Conservation (phyloP, 1,140 invertebrate genomes). For the Pygmarrhopalites habei region DNA sequence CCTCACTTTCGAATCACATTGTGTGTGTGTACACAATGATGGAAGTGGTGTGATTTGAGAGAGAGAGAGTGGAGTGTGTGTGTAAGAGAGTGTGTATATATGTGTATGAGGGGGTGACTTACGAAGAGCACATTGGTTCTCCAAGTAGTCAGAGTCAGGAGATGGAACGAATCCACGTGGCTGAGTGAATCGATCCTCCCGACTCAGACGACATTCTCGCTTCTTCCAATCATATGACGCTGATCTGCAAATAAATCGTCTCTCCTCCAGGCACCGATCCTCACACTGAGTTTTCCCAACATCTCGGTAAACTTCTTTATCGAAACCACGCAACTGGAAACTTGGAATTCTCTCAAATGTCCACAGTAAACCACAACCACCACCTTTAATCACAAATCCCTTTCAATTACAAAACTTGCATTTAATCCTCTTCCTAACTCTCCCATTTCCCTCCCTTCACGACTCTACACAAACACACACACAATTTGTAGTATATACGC, state of each 20-base stretch:
- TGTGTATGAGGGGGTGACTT: too few relatives aligned
- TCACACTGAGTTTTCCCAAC: constrained; percentile 46
- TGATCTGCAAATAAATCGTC: constrained; percentile 46
- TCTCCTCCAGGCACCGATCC: constrained; percentile 46
- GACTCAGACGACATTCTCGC: constrained; percentile 46
- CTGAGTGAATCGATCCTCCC: constrained; percentile 45
- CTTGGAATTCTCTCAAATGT: constrained; percentile 48
- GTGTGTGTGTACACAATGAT: too few relatives aligned
- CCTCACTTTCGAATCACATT: too few relatives aligned
- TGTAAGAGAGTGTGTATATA: too few relatives aligned
- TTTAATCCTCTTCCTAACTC: too few relatives aligned
- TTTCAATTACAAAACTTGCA: too few relatives aligned
- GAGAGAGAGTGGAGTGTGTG: too few relatives aligned
- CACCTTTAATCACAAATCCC: constrained; percentile 39
- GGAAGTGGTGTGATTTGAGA: too few relatives aligned
- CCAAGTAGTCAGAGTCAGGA: constrained; percentile 47
- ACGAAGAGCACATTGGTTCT: constrained; percentile 50
- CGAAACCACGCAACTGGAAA: constrained; percentile 43
- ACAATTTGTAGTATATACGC: too few relatives aligned
- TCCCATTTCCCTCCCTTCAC: too few relatives aligned
- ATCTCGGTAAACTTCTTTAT: constrained; percentile 42
- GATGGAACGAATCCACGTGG: constrained; percentile 42
- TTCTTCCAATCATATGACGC: constrained; percentile 46
- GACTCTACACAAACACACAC: neutral
- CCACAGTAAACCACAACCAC: constrained; percentile 45